Base-by-base conservation (phyloP, 2,113 vertebrate genomes). In the Damaliscus lunatus region DNA sequence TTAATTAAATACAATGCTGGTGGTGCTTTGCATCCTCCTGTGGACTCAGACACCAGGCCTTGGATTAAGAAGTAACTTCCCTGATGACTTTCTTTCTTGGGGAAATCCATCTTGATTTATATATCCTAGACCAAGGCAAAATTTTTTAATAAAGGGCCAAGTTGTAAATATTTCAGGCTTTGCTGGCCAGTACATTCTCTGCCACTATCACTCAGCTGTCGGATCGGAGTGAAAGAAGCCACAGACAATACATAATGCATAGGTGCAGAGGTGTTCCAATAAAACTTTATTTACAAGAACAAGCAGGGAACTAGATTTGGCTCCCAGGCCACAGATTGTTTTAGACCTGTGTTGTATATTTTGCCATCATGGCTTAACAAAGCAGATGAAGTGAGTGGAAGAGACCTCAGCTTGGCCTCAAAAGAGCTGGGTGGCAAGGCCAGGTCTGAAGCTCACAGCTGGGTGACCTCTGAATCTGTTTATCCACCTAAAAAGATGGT, bases 251-350 rank as follows among this genome's bases (percentile, higher is more conserved):
- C 0, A 19, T 23, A 67, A 48, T n/a, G 43, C 50, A 6, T 14
- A 40, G 81, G 19, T 5, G 4, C 40, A 33, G 74, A 36, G 52
- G 23, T 59, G 27, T 96, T 33, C 48, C 94, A 93, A 57, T 77
- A 92, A 97, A 96, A 83, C 60, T 94, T 96, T 91, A 77, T 83
- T 88, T 83, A 94, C 43, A 90, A 82, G 90, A 64, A 50, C 46
- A 52, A 89, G 46, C 74, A 71, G 10, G 0, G 5, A 85, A 23
- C 52, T 81, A 46, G 48, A 33, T 59, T 53, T 84, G 46, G 50
- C 10, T 53, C 62, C 74, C 43, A 36, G 33, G 7, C 48, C 23
- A 0, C 27, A 55, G 43, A 17, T 19, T 27, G 21, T 27, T 71
- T 90, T 64, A 87, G 46, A 90, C 52, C 17, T 23, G 3, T 29